These are phyloP conservation scores for Phylloscopus trochiloides DNA, from an alignment of 2,113 vertebrate genomes.

Conservation along the genomic window DNA sequence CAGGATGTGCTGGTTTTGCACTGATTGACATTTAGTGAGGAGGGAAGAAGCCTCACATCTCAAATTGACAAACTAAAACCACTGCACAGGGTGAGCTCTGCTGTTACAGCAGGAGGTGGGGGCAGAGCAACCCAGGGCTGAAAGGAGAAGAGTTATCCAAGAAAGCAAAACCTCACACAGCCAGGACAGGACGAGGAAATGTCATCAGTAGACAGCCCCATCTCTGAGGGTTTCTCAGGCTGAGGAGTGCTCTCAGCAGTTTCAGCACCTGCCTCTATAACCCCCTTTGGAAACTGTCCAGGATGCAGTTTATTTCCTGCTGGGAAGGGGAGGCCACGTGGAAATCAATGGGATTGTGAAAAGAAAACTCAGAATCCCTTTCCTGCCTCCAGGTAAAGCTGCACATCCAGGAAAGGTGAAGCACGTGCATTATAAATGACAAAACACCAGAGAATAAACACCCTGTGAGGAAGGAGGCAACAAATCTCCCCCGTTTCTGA, in stretches of 20 bases:
- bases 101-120: background rate
- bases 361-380: background rate
- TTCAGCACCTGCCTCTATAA: background rate
- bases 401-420: background rate
- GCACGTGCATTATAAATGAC: background rate
- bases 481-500: background rate
- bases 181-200: background rate
- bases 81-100: background rate
- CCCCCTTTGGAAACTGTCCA: background rate
- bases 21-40: background rate
- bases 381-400: background rate
- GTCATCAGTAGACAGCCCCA: background rate
- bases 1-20: background rate
- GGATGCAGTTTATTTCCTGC: background rate
- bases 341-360: background rate
- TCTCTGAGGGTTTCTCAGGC: background rate
- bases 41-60: background rate
- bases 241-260: background rate
- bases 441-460: background rate
- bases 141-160: background rate
- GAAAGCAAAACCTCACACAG: background rate
- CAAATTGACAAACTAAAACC: background rate
- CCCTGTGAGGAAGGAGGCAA: background rate
- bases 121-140: accelerated
- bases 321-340: background rate